Evolutionary conservation across 2,888 invertebrate species (phyloP).

Genomic region (Meloe dianella): DNA sequence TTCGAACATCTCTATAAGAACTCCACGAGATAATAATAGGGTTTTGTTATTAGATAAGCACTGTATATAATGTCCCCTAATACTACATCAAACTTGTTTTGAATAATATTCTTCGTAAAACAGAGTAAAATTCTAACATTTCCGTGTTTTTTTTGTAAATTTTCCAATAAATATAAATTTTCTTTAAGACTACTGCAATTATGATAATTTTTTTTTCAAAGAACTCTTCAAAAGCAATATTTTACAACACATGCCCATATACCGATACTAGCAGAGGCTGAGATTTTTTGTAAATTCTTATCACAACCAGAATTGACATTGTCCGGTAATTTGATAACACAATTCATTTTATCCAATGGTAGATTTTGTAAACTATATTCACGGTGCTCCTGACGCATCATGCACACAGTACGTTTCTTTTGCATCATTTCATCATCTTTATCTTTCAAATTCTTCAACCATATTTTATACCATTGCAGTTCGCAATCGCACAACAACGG

Average conservation of each 20-base stretch:
- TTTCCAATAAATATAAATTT: slow-evolving; percentile 28
- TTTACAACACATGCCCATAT: slow-evolving; percentile 39
- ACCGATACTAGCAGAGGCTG: slow-evolving; percentile 27
- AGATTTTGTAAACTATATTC: slow-evolving; percentile 83
- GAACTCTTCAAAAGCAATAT: not conserved
- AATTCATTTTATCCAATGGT: slow-evolving; percentile 84
- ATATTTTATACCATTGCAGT: slow-evolving; percentile 84
- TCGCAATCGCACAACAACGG: slow-evolving; percentile 88
- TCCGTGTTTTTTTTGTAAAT: slow-evolving; percentile 16
- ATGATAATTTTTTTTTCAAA: not conserved
- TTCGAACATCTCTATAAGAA: not conserved
- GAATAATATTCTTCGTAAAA: slow-evolving; percentile 29
- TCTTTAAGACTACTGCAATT: not conserved
- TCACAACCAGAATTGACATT: slow-evolving; percentile 13
- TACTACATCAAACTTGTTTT: slow-evolving; percentile 32
- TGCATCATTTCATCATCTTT: slow-evolving; percentile 89
- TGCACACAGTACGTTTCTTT: slow-evolving; percentile 83
- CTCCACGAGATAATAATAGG: not conserved
- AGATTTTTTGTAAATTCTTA: not conserved
- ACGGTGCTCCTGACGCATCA: slow-evolving; percentile 79
- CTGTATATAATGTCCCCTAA: slow-evolving; percentile 21
- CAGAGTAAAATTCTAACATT: slow-evolving; percentile 34
- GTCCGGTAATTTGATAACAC: slow-evolving; percentile 68
- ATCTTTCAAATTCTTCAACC: slow-evolving; percentile 78
- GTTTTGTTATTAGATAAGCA: slow-evolving; percentile 28